Percentiles rank a stretch among this genome's conserved stretches.
phyloP scores from a whole-genome alignment of 1,140 invertebrate species.

The Sycobia sp. region DNA sequence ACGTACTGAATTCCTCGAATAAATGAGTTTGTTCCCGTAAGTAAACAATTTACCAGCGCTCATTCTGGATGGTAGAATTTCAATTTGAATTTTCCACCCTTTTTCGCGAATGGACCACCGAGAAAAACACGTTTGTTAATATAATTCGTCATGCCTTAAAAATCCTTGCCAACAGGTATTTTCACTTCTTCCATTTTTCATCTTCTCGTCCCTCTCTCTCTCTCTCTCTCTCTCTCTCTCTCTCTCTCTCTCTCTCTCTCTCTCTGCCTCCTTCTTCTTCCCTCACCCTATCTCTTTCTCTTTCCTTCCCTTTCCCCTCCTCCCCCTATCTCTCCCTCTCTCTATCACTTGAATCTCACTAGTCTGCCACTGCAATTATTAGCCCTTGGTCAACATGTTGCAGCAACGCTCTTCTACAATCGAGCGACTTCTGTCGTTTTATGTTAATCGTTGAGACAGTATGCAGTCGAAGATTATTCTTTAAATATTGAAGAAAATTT shows the following conservation, averaged over 20 bases:
- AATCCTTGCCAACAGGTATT: constrained; percentile 34
- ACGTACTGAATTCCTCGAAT: constrained; percentile 12
- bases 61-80: too few relatives aligned
- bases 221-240: too few relatives aligned
- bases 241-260: too few relatives aligned
- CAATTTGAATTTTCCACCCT: constrained; percentile 2
- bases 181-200: too few relatives aligned
- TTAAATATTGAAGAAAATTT: constrained; percentile 18
- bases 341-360: too few relatives aligned
- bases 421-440: not conserved
- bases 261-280: too few relatives aligned
- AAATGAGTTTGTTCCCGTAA: constrained; percentile 6
- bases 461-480: not conserved
- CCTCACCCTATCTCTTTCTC: too few relatives aligned
- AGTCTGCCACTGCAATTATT: too few relatives aligned
- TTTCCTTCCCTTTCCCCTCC: constrained; percentile 17
- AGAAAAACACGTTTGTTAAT: constrained; percentile 1
- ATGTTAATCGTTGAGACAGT: too few relatives aligned
- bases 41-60: not conserved
- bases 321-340: too few relatives aligned
- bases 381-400: constrained; percentile 28
- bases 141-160: constrained; percentile 26
- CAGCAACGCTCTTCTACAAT: not conserved
- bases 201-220: too few relatives aligned
- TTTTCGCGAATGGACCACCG: not conserved